Base-by-base conservation (phyloP, 2,113 vertebrate species). In the Apteryx mantelli region DNA sequence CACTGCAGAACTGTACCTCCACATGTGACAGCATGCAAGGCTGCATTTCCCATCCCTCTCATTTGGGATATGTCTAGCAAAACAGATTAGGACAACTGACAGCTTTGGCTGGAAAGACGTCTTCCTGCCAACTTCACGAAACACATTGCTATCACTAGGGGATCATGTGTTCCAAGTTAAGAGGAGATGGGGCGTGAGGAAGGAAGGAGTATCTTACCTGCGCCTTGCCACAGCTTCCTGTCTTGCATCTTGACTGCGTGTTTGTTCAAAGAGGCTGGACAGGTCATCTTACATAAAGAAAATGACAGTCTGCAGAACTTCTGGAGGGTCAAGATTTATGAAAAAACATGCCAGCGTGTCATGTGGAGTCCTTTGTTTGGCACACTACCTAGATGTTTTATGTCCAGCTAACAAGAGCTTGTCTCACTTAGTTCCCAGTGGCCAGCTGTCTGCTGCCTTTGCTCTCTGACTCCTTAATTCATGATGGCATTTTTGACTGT, bases 81-180 rank as follows among this genome's bases (percentile, higher is more conserved):
- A 90, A 91, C 75, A 52, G 70, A 82, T 97, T 84, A 87, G 82
- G 55, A 86, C 65, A 73, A 88, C 42, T 36, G 73, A 46, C 77
- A 86, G 44, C 36, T 92, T 86, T 90, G 55, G 32, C 69, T 86
- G 32, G 61, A 84, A 36, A 53, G 25, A 15, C 19, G 16, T 48
- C 22, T 44, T 73, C 4, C 14, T 84, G 66, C 28, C 36, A 88
- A 5, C 24, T 44, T 25, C 36, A 77, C 66, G 58, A 61, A 97
- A 69, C 38, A 22, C n/a, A 22, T 52, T 42, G 30, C 20, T 85
- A 4, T 92, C 66, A 11, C n/a, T 70, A 21, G 21, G 70, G 34
- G 4, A 56, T 76, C 4, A 0, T 46, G 14, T 61, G 38, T 84
- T 84, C 50, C 32, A 63, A 69, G 34, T 77, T 86, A 52, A 83